Base-by-base conservation (phyloP, 2,888 invertebrate genomes). In the Agriopis leucophaearia region DNA sequence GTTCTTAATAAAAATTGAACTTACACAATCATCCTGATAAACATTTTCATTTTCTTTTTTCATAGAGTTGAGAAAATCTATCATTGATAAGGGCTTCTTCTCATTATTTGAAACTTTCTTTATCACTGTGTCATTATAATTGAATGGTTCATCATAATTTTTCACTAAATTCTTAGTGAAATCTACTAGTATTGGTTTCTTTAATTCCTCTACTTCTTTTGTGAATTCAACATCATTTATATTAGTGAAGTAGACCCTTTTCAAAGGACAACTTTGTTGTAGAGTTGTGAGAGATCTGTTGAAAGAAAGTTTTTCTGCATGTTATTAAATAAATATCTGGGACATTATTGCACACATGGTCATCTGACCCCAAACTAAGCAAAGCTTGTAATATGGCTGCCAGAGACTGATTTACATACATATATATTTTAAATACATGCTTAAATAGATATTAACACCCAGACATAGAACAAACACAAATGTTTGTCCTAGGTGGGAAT, bases 171-270 rank as follows among this genome's bases (percentile, higher is more conserved):
- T 69, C 2, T 75, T 65, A 38, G 75, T 66, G 1, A 72, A 70
- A 52, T 78, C 66, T 36, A 72, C 60, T 52, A 58, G 63, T 48
- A 78, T 66, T 42, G 70, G 40, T 15, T 74, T 73, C 64, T 79
- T 78, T 27, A 56, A 69, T 35, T 78, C 68, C 12, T 65, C 65
- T 9, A 79, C 69, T 74, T 80, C 74, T 66, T 82, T 66, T 70
- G 81, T 68, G 15, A 84, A 69, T 81, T 85, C 85, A 0, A 88
- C 73, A 38, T 90, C 90, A 66, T 78, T 58, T 50, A 89, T 74
- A 57, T 85, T 83, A 64, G 79, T 78, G 69, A 90, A 90, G 54
- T 70, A 72, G 8, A 88, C 77, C 69, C 75, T 78, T 60, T 83
- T 89, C 7, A 73, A 13, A 51, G 74, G 78, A n/a, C 66, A 63